Base-by-base conservation (phyloP, 2,797 vertebrate species). In the Gallirallus australis region DNA sequence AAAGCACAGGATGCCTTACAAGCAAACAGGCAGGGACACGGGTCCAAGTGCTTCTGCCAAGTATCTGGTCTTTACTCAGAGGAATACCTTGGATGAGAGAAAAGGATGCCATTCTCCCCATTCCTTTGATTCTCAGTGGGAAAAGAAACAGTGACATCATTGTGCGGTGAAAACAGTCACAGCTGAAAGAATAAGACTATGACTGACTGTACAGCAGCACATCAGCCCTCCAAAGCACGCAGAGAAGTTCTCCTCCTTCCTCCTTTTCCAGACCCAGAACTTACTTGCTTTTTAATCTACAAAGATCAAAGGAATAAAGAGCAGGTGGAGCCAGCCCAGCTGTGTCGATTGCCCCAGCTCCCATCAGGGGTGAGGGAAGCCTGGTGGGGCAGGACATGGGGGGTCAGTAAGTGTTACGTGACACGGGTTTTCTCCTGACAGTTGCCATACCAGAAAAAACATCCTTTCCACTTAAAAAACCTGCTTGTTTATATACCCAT, bases 161-260 rank as follows among this genome's bases (percentile, higher is more conserved):
- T 75, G 28, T 52, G 30, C 40, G 72, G n/a, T 47, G 90, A 60
- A 68, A n/a, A 42, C 12, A 70, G 53, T 70, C 57, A 35, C 1
- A 11, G 47, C 27, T 60, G n/a, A 79, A 82, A 89, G 30, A 54
- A 39, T 39, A 45, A 69, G 65, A 7, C 57, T 61, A 25, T 4
- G 30, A 9, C 24, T 0, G 0, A 68, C 11, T 1, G 2, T 37
- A 33, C 42, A 59, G 48, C 18, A 60, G 39, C 35, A 17, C n/a
- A 59, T 59, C 31, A 79, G 37, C 7, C 42, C 57, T 70, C 42
- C 52, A 52, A 71, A 88, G 6, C 16, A 54, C 2, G 21, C 27
- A 81, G 56, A 50, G 9, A 37, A 77, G 23, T 47, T 9, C 20
- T 71, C 28, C 15, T 24, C 5, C 8, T 7, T 57, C 8, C 37